Conservation (phyloP, 1,140 invertebrate genomes). For the Drosophila auraria region DNA sequence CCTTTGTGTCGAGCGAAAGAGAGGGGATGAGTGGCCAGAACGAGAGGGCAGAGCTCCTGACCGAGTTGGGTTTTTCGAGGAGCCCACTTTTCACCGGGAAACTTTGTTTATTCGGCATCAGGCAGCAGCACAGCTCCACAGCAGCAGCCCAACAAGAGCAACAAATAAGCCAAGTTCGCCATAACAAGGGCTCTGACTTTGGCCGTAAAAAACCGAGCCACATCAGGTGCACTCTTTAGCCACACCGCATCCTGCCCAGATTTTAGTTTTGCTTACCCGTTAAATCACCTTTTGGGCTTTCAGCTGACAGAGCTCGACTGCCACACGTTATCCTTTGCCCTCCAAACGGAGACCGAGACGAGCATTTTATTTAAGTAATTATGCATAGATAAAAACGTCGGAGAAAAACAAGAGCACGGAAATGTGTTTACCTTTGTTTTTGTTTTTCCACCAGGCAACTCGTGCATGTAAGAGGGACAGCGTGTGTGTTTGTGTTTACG, state of each 20-base stretch:
- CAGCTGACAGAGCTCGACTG: constrained; percentile 31
- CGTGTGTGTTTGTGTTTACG: constrained; percentile 7
- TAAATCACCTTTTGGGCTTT: constrained; percentile 31
- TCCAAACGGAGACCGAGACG: constrained; percentile 21
- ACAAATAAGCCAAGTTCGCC: constrained; percentile 64
- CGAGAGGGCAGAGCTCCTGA: constrained; percentile 16
- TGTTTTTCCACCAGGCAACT: constrained; percentile 22
- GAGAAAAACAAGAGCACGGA: constrained; percentile 15
- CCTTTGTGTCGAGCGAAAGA: constrained; percentile 32
- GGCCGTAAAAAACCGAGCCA: constrained; percentile 19
- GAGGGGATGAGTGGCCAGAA: not conserved
- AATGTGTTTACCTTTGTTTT: constrained; percentile 37
- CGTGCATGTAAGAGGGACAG: not conserved
- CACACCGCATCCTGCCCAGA: constrained; percentile 38
- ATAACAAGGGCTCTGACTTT: constrained; percentile 50
- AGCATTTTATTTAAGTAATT: constrained; percentile 73
- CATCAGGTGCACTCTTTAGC: constrained; percentile 18
- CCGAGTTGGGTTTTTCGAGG: constrained; percentile 50
- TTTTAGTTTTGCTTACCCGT: constrained; percentile 26
- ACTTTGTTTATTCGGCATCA: constrained; percentile 63
- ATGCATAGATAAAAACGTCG: constrained; percentile 55
- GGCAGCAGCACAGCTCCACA: constrained; percentile 1
- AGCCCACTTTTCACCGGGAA: constrained; percentile 38
- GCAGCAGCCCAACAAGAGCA: constrained; percentile 23
- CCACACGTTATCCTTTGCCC: constrained; percentile 28